Evolutionary conservation across 2,888 invertebrate species (phyloP).

Genomic region (Monochamus alternatus): DNA sequence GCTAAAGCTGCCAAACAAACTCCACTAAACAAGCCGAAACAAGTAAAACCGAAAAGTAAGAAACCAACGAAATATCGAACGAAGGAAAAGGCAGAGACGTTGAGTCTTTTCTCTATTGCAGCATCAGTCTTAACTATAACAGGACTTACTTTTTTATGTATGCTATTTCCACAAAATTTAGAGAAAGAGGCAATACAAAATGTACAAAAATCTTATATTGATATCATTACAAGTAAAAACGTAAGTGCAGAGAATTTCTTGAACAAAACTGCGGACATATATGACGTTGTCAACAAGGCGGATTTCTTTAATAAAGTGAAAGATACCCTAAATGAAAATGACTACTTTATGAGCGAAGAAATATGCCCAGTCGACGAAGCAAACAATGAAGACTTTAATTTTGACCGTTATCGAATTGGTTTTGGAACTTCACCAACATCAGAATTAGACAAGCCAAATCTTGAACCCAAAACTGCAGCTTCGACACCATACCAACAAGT

Average conservation of each 20-base stretch:
- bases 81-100: slow-evolving; percentile 41
- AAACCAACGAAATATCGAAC: slow-evolving; percentile 18
- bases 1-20: slow-evolving; percentile 1
- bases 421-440: not conserved
- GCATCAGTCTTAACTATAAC: slow-evolving; percentile 61
- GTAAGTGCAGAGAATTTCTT: slow-evolving; percentile 32
- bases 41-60: slow-evolving; percentile 7
- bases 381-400: slow-evolving; percentile 5
- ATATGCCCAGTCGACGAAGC: slow-evolving; percentile 37
- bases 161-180: slow-evolving; percentile 53
- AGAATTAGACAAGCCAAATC: not conserved
- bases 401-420: not conserved
- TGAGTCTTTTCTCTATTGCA: slow-evolving; percentile 58
- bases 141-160: slow-evolving; percentile 60
- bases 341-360: slow-evolving; percentile 22
- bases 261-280: slow-evolving; percentile 42
- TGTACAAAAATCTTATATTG: slow-evolving; percentile 38
- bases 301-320: slow-evolving; percentile 32
- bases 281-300: slow-evolving; percentile 35
- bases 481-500: slow-evolving; percentile 16
- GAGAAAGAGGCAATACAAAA: slow-evolving; percentile 28
- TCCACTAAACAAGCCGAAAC: not conserved
- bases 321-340: slow-evolving; percentile 23
- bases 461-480: not conserved
- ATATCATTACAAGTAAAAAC: slow-evolving; percentile 12